Conservation (phyloP, 2,113 vertebrate genomes). For the Telmatochromis bifrenatus region DNA sequence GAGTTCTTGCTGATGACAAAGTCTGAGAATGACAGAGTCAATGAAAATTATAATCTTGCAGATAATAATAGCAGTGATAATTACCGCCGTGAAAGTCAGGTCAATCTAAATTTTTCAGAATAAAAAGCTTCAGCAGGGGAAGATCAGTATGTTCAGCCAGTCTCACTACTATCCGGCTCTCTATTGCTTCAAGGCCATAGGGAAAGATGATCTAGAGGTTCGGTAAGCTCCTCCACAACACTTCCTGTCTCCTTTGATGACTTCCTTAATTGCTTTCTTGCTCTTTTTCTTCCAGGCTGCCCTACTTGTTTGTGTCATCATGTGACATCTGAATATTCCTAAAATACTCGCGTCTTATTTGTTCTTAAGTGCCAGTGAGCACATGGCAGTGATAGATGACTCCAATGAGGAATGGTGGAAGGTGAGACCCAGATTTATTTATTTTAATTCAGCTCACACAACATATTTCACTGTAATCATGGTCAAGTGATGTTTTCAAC, state of each 20-base stretch:
- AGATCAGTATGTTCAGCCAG: conserved; percentile 74
- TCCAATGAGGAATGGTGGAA: conserved; percentile 98
- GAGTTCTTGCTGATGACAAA: conserved; percentile 80
- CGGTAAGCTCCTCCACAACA: conserved; percentile 77
- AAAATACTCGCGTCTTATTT: not conserved
- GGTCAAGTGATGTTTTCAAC: conserved; percentile 65
- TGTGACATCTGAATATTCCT: not conserved
- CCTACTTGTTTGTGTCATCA: not conserved
- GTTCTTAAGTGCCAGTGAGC: conserved; percentile 74
- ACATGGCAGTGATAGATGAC: conserved; percentile 90
- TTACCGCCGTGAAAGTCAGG: not conserved
- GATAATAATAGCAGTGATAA: not conserved
- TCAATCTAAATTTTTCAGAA: conserved; percentile 53
- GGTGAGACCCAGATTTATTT: conserved; percentile 67
- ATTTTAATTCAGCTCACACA: conserved; percentile 30
- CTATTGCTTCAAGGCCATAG: conserved; percentile 89
- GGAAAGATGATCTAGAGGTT: conserved; percentile 92
- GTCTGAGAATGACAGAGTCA: conserved; percentile 32
- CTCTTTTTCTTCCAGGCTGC: not conserved
- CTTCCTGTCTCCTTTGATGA: not conserved
- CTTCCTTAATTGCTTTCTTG: not conserved
- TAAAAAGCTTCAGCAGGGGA: conserved; percentile 79
- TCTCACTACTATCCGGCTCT: conserved; percentile 88
- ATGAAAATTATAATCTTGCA: not conserved
- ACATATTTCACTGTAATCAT: not conserved